Evolutionary conservation across 2,888 invertebrate genomes (phyloP).

Genomic region (Thymelicus sylvestris): DNA sequence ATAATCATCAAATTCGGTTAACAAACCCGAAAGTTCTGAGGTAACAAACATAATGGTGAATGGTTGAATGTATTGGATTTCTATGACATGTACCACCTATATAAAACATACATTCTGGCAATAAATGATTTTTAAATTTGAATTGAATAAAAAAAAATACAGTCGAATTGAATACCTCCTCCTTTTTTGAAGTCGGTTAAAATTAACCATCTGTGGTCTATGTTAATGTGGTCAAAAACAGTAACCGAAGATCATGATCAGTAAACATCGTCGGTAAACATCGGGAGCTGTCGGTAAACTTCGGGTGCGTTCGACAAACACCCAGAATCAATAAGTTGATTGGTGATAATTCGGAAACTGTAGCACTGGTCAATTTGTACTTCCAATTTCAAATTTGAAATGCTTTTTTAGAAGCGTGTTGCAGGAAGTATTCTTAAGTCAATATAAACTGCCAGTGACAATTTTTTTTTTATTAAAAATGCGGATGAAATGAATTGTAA

Average conservation of each 20-base stretch:
- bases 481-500: no score
- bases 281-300: conserved; percentile 39
- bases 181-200: no score
- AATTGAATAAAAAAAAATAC: no score
- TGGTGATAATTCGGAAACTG: conserved; percentile 51
- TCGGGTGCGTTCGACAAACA: conserved; percentile 42
- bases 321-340: conserved; percentile 38
- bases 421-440: background rate
- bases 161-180: no score
- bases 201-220: background rate
- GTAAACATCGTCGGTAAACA: conserved; percentile 41
- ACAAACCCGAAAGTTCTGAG: no score
- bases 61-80: no score
- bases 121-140: no score
- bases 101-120: no score
- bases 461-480: no score
- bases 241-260: conserved; percentile 40
- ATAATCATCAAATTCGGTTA: no score
- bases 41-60: no score
- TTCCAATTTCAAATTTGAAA: conserved; percentile 9
- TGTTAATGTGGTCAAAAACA: background rate
- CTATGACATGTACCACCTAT: no score
- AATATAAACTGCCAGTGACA: background rate
- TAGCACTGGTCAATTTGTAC: conserved; percentile 43
- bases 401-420: background rate